Conservation (phyloP, 2,113 vertebrate genomes). For the Himantopus leucocephalus region DNA sequence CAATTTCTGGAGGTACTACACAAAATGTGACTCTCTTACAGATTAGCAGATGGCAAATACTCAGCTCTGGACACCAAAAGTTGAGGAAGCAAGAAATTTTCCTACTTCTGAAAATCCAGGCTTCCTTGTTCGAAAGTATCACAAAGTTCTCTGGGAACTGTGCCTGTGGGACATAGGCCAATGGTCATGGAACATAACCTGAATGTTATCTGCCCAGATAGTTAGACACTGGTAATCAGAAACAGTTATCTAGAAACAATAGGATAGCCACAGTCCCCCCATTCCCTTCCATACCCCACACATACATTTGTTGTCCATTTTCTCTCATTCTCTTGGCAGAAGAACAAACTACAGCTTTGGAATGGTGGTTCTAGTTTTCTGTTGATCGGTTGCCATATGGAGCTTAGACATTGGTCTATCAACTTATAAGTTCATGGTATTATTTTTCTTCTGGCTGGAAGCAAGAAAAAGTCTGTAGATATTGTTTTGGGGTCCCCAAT, state of each 20-base stretch:
- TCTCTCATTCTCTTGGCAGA: neutral
- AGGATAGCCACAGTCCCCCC: neutral
- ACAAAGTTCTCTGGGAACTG: neutral
- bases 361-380: neutral
- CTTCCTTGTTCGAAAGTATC: neutral
- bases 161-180: neutral
- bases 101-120: neutral
- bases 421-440: neutral
- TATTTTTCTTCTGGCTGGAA: neutral
- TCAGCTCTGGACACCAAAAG: neutral
- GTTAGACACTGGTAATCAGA: neutral
- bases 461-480: neutral
- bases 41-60: neutral
- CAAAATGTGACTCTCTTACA: neutral
- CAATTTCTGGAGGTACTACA: neutral
- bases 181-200: neutral
- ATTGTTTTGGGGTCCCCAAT: neutral
- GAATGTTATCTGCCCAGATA: neutral
- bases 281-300: neutral
- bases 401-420: neutral
- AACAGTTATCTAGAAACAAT: neutral
- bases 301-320: neutral
- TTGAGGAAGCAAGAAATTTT: neutral
- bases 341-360: neutral
- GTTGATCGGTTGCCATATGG: neutral